Base-by-base conservation (phyloP, 2,888 invertebrate species). In the Lasioglossum villosulum region DNA sequence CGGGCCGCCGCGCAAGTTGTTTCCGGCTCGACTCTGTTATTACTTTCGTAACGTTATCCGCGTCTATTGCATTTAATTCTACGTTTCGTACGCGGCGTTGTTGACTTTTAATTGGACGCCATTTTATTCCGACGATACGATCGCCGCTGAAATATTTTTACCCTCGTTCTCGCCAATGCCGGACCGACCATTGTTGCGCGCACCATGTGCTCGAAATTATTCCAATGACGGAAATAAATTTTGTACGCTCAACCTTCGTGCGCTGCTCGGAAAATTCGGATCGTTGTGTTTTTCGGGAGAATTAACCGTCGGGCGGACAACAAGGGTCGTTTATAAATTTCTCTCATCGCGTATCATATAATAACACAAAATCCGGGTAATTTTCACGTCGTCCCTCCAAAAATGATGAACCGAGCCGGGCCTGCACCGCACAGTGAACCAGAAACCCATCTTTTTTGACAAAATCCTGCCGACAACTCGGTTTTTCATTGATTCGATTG, bases 21-120 rank as follows among this genome's bases (percentile, higher is more conserved):
- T 78, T 72, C 66, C 77, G 42, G 48, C 48, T 6, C 39, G 45
- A 34, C 70, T 48, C 66, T 66, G 78, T 82, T 77, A 72, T 82
- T 82, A 78, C 73, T 77, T 39, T 81, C 76, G 71, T 37, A 45
- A 81, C 76, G 76, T 68, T 71, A 63, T 48, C 72, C 59, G 27
- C 52, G 39, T 82, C 77, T 63, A 66, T 82, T 77, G 77, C 72
- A 72, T 48, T 68, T 82, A 82, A 82, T 82, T 66, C 72, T 48
- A 45, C 66, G 39, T 48, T 71, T 71, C 14, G 30, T 37, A 19
- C 27, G n/a, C 10, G 78, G 23, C 37, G 19, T 75, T 80, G 79
- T 63, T 78, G 34, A 63, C 78, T 63, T 73, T 73, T 63, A 73
- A 78, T 73, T 73, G 19, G 30, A n/a, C 30, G 5, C 73, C 27